A percentile compares a stretch with the other conserved stretches of the same genome.
Conservation (phyloP, 1,140 invertebrate species). For the Papilio helenus region DNA sequence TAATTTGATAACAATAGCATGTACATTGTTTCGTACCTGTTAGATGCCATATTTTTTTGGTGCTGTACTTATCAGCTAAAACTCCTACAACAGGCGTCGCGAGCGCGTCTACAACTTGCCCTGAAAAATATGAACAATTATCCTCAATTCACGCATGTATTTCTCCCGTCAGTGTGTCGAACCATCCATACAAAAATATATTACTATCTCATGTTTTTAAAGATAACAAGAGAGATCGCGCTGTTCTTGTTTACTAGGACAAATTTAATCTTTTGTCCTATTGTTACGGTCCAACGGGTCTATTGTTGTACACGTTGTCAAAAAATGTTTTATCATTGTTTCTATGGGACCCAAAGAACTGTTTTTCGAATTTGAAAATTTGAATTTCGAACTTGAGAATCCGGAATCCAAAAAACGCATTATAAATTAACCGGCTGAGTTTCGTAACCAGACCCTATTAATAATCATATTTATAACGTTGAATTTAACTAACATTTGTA, state of each 20-base stretch:
- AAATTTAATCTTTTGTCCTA: neutral
- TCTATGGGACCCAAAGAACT: neutral
- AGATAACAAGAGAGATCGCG: neutral
- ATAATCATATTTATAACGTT: neutral
- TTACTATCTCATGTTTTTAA: neutral
- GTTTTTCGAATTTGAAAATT: neutral
- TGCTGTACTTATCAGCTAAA: constrained; percentile 89
- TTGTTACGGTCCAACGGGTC: too few relatives aligned
- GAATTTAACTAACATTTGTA: neutral
- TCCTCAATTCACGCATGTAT: neutral
- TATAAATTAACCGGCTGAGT: neutral
- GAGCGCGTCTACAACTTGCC: constrained; percentile 93
- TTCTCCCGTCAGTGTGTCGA: too few relatives aligned
- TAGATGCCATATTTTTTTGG: constrained; percentile 94
- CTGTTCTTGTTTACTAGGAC: neutral
- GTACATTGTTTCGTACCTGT: constrained; percentile 84
- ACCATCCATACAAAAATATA: neutral
- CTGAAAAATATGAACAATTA: constrained; percentile 76
- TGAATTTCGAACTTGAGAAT: neutral
- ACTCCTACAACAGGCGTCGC: constrained; percentile 94
- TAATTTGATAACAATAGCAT: neutral
- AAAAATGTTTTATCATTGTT: too few relatives aligned
- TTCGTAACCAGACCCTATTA: neutral
- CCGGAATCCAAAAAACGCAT: neutral
- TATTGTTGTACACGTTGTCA: too few relatives aligned